Evolutionary conservation across 2,888 invertebrate species (phyloP).

Genomic region (Pachymerium ferrugineum): DNA sequence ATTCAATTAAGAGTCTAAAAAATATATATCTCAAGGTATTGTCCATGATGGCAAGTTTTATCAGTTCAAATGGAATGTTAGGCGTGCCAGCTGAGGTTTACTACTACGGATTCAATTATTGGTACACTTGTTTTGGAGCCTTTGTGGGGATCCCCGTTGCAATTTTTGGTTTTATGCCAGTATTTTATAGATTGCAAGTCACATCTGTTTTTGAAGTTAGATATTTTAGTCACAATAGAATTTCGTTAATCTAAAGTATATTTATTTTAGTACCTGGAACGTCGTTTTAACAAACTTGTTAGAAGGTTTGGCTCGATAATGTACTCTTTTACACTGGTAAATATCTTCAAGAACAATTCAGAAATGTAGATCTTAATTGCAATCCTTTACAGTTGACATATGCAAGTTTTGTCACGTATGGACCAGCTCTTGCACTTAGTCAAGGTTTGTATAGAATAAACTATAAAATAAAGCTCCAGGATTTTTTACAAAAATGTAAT

Average conservation of each 20-base stretch:
- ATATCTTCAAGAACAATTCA: neutral
- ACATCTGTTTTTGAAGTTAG: slow-evolving; percentile 12
- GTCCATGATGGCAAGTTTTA: slow-evolving; percentile 17
- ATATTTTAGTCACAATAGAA: neutral
- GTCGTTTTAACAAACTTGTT: neutral
- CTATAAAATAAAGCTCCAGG: neutral
- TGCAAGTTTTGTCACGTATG: slow-evolving; percentile 2
- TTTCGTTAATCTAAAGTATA: neutral
- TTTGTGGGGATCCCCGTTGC: neutral
- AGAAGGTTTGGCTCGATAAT: neutral
- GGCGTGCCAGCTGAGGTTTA: slow-evolving; percentile 29
- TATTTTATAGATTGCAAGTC: slow-evolving; percentile 29
- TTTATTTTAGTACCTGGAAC: neutral
- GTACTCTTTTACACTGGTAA: neutral
- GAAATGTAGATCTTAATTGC: neutral
- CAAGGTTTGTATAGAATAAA: neutral
- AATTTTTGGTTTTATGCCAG: slow-evolving; percentile 11
- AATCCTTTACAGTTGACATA: neutral
- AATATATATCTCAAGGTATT: neutral
- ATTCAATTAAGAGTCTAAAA: too few relatives aligned
- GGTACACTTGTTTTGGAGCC: neutral
- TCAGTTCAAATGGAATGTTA: slow-evolving; percentile 23
- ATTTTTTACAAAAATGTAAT: neutral
- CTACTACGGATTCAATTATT: neutral
- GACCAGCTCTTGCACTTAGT: slow-evolving; percentile 25